Evolutionary conservation across 2,888 invertebrate genomes (phyloP), one percentile per base, ranked within the genome.

Genomic region (Eupeodes luniger): DNA sequence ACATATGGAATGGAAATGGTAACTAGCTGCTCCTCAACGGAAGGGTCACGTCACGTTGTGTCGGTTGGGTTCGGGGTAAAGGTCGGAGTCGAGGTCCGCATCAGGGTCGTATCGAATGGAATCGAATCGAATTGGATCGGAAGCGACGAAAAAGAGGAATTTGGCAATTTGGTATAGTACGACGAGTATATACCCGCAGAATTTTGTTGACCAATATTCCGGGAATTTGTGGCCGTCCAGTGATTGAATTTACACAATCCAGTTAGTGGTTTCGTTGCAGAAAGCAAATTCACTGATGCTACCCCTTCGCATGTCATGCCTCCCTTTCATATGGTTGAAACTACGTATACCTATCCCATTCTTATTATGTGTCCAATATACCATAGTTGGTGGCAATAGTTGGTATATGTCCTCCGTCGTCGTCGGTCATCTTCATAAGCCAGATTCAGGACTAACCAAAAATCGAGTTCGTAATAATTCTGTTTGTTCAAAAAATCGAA

Each of bases 241-340:
- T 89, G 89, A 89, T 89, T 89, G 89, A 89, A 89, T 89, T 89
- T 89, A 89, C 89, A 89, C 89, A 89, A 89, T 89, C 89, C 81
- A 85, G 89, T 89, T 89, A 89, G 89, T 76, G 85, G 89, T 82
- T 85, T 74, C 85, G 69, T 81, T 89, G 85, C 69, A 81, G 75
- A 74, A 78, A 85, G 69, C 81, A 84, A 81, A 85, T 81, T 81
- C 84, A 70, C 75, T 82, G 51, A 27, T 27, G 27, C 27, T 27
- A 27, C 75, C 59, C 40, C 40, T 34, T 34, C 59, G 3, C 27
- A 74, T 69, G 53, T 47, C 66, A 16, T 61, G 36, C 19, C 55
- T 27, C 14, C 2, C 55, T 36, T n/a, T 36, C 34, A 51, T 27
- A 49, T 47, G 75, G 47, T 1, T 61, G 27, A 61, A n/a, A 40